A percentile compares a stretch with the other conserved stretches of the same genome.
These are phyloP conservation scores for Pocillopora grandis DNA, from an alignment of 92 coral and sea anemone species.

Conservation along the genomic window DNA sequence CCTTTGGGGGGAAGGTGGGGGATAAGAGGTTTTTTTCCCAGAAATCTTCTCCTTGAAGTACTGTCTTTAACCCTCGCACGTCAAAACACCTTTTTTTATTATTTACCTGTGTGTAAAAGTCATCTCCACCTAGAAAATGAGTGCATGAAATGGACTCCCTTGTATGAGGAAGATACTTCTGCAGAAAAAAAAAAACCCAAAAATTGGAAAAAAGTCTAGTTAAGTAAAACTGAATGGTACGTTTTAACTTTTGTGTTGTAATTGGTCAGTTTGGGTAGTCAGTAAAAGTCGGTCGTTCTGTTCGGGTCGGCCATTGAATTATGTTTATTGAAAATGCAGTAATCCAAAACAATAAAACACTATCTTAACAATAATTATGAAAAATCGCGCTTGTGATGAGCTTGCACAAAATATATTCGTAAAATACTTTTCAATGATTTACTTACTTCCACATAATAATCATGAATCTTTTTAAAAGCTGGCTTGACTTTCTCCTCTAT, in stretches of 20 bases:
- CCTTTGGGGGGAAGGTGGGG: no score
- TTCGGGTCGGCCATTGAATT: no score
- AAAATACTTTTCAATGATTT: neutral
- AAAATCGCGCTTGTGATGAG: neutral
- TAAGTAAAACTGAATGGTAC: no score
- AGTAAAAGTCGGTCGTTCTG: no score
- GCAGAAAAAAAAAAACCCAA: conserved; percentile 1
- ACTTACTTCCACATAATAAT: conserved; percentile 71
- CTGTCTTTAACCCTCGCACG: neutral
- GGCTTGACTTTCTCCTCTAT: conserved; percentile 78
- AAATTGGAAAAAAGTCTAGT: no score
- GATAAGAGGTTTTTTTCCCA: no score
- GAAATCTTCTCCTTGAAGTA: neutral
- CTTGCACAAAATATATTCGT: no score
- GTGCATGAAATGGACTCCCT: conserved; percentile 80
- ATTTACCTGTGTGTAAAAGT: conserved; percentile 74
- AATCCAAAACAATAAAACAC: no score
- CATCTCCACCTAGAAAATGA: conserved; percentile 77
- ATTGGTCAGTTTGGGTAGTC: no score
- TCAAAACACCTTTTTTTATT: neutral
- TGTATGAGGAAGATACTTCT: conserved; percentile 88
- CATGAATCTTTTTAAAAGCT: conserved; percentile 66
- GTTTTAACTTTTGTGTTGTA: no score
- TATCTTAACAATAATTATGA: neutral
- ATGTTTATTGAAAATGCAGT: no score